Evolutionary conservation across 1,140 invertebrate genomes (phyloP).

Genomic region (Drosophila sturtevanti): DNA sequence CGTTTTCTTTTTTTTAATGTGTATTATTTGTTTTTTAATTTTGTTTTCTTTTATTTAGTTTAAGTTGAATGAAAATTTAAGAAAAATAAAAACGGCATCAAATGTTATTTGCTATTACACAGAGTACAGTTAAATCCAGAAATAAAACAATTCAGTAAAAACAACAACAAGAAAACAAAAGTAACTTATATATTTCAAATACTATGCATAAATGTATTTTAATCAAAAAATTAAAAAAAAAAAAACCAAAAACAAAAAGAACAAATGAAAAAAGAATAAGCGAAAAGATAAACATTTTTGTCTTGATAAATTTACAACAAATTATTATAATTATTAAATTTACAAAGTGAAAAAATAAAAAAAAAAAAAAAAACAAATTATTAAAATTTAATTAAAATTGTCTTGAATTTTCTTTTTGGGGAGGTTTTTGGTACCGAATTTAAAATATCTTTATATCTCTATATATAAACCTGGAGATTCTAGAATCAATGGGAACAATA

Average conservation of each 20-base stretch:
- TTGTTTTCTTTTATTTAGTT: conserved; percentile 35
- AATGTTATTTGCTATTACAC: conserved; percentile 59
- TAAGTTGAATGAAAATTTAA: conserved; percentile 44
- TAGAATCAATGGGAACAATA: too few species aligned
- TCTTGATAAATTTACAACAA: conserved; percentile 82
- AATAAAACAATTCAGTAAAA: conserved; percentile 36
- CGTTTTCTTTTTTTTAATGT: conserved; percentile 58
- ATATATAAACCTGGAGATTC: too few species aligned
- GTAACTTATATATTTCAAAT: conserved; percentile 80
- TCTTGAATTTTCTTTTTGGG: neutral
- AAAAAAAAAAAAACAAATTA: conserved; percentile 62
- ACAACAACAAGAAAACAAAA: conserved; percentile 35
- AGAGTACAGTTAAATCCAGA: conserved; percentile 46
- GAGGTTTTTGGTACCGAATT: too few species aligned
- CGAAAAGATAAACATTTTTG: conserved; percentile 61
- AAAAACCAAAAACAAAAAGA: conserved; percentile 42
- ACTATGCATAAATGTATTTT: conserved; percentile 82
- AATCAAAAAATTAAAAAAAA: conserved; percentile 76
- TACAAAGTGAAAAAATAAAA: conserved; percentile 71
- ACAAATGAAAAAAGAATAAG: conserved; percentile 45
- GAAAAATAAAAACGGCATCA: conserved; percentile 65
- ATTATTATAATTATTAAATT: conserved; percentile 82
- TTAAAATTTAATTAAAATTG: conserved; percentile 53
- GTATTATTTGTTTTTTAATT: conserved; percentile 58
- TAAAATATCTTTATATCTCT: neutral